phyloP scores from a whole-genome alignment of 1,140 invertebrate species.

The Melanaphis sacchari region DNA sequence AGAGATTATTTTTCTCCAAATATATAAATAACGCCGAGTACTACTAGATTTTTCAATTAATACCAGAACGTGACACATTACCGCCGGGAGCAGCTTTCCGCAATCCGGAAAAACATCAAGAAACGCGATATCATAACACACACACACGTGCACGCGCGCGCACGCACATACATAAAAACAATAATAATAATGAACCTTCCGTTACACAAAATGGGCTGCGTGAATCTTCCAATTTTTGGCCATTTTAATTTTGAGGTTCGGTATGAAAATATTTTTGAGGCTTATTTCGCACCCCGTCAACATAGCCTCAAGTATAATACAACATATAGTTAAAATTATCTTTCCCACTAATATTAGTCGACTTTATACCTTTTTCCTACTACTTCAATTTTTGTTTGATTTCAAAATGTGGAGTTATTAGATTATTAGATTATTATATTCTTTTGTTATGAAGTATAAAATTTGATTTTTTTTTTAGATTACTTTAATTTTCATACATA shows the following conservation, averaged over 20 bases:
- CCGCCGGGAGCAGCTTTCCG: slow-evolving; percentile 30
- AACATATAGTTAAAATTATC: too few species aligned
- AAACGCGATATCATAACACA: slow-evolving; percentile 40
- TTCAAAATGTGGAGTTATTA: too few species aligned
- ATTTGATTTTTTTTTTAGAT: too few species aligned
- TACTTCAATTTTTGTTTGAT: too few species aligned
- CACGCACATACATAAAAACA: not conserved
- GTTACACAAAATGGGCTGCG: not conserved
- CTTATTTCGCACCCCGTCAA: not conserved
- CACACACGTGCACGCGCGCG: not conserved
- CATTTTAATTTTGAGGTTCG: not conserved
- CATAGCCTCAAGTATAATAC: not conserved
- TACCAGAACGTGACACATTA: slow-evolving; percentile 54
- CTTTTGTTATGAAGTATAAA: too few species aligned
- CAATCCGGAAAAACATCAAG: not conserved
- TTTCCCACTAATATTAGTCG: too few species aligned
- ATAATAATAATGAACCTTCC: not conserved
- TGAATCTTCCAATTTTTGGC: not conserved
- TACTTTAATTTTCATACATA: too few species aligned
- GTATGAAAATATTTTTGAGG: not conserved
- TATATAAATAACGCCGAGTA: not conserved
- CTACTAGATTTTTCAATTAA: slow-evolving; percentile 48
- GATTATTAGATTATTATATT: too few species aligned
- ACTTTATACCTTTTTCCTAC: too few species aligned
- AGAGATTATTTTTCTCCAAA: not conserved